Base-by-base conservation (phyloP, 2,113 vertebrate species). In the Alosa alosa region DNA sequence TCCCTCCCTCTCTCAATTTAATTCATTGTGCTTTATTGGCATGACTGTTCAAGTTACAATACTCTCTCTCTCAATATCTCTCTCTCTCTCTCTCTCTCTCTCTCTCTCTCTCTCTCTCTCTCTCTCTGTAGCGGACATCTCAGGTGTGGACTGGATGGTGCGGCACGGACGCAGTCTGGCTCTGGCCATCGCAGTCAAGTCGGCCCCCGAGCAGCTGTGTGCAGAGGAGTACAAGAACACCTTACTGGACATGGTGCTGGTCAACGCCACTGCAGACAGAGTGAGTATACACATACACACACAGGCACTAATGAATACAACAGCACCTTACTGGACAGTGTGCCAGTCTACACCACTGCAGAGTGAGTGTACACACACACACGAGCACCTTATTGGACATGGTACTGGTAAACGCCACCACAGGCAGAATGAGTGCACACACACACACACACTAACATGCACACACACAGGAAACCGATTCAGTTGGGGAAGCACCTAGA, bases 81-180 rank as follows among this genome's bases (percentile, higher is more conserved):
- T 72, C 81, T 83, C 15, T 36, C 9, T 4, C 9, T 36, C 5
- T 72, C 64, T 13, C 25, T 72, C 6, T 18, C 8, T 10, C 47
- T 49, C 47, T 49, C 18, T 81, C 81, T 83, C 9, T 8, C 13
- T 39, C 31, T 83, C 6, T 41, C 52, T n/a, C 84, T 36, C 60
- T 81, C 81, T 52, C 68, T 55, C 36, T 10, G 4, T 20, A 99
- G 98, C 97, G 78, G 98, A 99, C 0, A 85, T 98, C 84, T 98
- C 97, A 0, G 98, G 97, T 75, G 96, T 99, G 9, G 98, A 99
- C 94, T 99, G 98, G 98, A 99, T 99, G 98, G 97, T 99, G 91
- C 96, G 98, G 85, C 98, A 99, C 0, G 98, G 98, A 2, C 96
- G 98, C 2, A 98, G 98, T 93, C 89, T 99, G 93, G 97, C 98